Base-by-base conservation (phyloP, 1,140 invertebrate genomes). In the Formica selysi region DNA sequence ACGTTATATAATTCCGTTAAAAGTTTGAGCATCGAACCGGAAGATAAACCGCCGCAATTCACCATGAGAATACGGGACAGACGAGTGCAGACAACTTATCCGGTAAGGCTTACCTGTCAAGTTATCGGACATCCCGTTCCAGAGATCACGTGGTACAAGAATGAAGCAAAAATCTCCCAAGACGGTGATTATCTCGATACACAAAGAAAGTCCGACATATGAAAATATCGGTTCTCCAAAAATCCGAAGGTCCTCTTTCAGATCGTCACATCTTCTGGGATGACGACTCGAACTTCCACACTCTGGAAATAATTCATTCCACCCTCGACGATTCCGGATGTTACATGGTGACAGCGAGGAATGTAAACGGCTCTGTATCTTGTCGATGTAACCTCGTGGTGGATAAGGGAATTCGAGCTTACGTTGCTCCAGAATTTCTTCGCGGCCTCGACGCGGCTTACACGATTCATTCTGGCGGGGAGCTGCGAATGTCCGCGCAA, bases 31-130 rank as follows among this genome's bases (percentile, higher is more conserved):
- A 89, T 68, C n/a, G 90, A 61, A 19, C 59, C 79, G 7, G 92
- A 94, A 67, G 94, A 95, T 29, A 89, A 96, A 80, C 95, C 98
- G 1, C 98, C 98, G 0, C 97, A 98, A 91, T 98, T 99, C 91
- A 98, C 98, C 0, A 98, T 98, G 97, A 96, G 97, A 32, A 94
- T 98, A 36, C 96, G 97, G n/a, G 98, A 98, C 92, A 96, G 98
- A 73, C 96, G 97, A 10, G 97, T 98, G 0, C 97, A 98, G 92
- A 96, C 97, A 7, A 97, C 97, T 0, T 98, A 97, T 95, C 98
- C 97, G 16, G 98, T 97, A 70, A 97, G 97, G 87, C 96, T 99
- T 32, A 98, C 98, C 1, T 98, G 99, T 93, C 98, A 98, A 95
- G 96, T 98, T 19, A 96, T 97, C 10, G 98, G 98, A 3, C 96